Percentiles rank a stretch among this genome's conserved stretches.
Evolutionary conservation across 1,140 invertebrate genomes (phyloP).

Genomic region (Ooceraea biroi): DNA sequence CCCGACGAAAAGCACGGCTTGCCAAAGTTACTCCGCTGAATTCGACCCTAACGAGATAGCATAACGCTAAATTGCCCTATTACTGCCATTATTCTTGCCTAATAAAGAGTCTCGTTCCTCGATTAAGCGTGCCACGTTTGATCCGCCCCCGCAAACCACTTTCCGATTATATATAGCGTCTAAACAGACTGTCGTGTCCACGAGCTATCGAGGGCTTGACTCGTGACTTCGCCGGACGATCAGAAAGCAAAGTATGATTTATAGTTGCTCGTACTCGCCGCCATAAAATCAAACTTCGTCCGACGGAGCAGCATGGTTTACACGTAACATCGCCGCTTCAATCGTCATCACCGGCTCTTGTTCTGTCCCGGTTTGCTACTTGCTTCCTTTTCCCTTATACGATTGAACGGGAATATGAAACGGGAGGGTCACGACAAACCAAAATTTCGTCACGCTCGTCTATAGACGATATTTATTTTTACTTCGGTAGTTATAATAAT

Average conservation of each 20-base stretch:
- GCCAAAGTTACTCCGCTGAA: background rate
- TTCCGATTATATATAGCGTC: constrained; percentile 49
- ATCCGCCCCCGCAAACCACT: constrained; percentile 10
- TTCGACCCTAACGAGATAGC: background rate
- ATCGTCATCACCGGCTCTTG: constrained; percentile 10
- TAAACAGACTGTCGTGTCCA: constrained; percentile 56
- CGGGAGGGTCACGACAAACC: background rate
- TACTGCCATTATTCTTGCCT: constrained; percentile 13
- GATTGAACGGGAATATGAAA: background rate
- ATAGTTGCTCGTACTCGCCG: constrained; percentile 47
- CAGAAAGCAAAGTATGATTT: constrained; percentile 56
- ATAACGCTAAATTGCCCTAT: background rate
- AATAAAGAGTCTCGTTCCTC: constrained; percentile 33
- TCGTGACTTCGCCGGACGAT: constrained; percentile 46
- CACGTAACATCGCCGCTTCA: constrained; percentile 45
- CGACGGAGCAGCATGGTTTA: constrained; percentile 16
- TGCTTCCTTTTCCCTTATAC: background rate
- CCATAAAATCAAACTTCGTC: constrained; percentile 53
- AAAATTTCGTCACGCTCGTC: background rate
- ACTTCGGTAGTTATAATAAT: too few relatives aligned
- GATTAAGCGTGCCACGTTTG: constrained; percentile 31
- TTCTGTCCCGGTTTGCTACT: background rate
- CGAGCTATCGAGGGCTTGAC: constrained; percentile 35
- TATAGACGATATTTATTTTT: background rate
- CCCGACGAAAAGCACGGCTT: background rate